Evolutionary conservation across 2,888 invertebrate genomes (phyloP), one percentile per base, ranked within the genome.

Genomic region (Dendrolimus houi): DNA sequence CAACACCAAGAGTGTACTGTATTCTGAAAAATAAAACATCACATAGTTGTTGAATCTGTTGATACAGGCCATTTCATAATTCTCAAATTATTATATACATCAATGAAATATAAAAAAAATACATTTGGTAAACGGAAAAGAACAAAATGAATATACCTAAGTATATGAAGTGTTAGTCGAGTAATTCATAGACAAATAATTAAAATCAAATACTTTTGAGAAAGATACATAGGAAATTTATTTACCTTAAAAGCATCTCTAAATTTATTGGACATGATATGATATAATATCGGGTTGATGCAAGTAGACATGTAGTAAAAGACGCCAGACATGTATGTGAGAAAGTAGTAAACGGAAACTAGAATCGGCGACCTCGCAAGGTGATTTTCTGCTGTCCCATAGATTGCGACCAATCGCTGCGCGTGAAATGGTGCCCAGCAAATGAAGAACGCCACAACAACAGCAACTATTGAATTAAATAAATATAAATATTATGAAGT

Each of bases 371-470:
- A 85, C 60, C 82, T 74, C 71, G 88, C 83, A 9, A 65, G 66
- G 55, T 90, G 83, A 60, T 85, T 71, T 52, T 83, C 82, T 9
- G 91, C 82, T 65, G 92, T 88, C 57, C 94, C 92, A 82, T 97
- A 95, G 61, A 95, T 94, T 9, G 95, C 95, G 60, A 97, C 92
- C 56, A 98, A 92, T 10, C 98, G 92, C 79, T 98, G 98, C 0
- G 96, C 95, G 83, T 98, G 98, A 85, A 98, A 98, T 1, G 98
- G 98, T 0, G 96, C 96, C 96, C 96, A 96, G 83, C 97, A 97
- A 41, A 97, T 90, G 86, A 96, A 96, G 81, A 96, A 96, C 1
- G 97, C 97, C 70, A 97, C 96, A 59, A 98, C 98, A 3, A 98
- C 95, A 58, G 97, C 96, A 71, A 96, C 96, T 96, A 93, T 58